Conservation (phyloP, 2,113 vertebrate species). For the Gnathochromis pfefferi region DNA sequence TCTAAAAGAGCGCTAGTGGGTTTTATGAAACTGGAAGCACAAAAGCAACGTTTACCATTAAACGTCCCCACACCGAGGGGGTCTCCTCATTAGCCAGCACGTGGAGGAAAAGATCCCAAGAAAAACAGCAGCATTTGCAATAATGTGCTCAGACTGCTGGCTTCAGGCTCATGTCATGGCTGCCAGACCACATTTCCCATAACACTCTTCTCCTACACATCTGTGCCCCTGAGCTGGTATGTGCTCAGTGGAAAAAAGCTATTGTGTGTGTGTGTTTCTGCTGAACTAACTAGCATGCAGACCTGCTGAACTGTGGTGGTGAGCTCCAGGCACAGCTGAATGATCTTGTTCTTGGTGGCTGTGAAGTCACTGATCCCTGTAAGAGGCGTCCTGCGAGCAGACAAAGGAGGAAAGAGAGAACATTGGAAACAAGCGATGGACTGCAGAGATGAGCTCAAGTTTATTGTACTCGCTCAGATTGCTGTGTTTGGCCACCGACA, state of each 20-base stretch:
- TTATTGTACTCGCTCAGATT: neutral
- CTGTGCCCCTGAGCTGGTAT: slow-evolving; percentile 20
- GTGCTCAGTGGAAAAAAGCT: slow-evolving; percentile 29
- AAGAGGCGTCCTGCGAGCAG: slow-evolving; percentile 82
- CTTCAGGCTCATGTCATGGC: slow-evolving; percentile 28
- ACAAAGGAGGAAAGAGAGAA: slow-evolving; percentile 26
- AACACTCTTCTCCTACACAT: slow-evolving; percentile 34
- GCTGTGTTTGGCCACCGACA: neutral
- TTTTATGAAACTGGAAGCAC: slow-evolving; percentile 55
- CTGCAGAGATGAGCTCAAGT: neutral
- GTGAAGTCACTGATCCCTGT: slow-evolving; percentile 95
- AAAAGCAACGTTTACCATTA: slow-evolving; percentile 36
- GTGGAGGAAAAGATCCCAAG: slow-evolving; percentile 6
- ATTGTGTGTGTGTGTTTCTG: slow-evolving; percentile 19
- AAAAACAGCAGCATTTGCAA: slow-evolving; percentile 42
- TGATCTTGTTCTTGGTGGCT: slow-evolving; percentile 94
- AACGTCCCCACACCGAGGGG: slow-evolving; percentile 26
- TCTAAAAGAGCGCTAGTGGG: slow-evolving; percentile 29
- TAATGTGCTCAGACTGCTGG: slow-evolving; percentile 34
- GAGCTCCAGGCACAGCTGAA: slow-evolving; percentile 94
- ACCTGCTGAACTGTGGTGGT: slow-evolving; percentile 98
- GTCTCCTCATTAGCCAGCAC: slow-evolving; percentile 47
- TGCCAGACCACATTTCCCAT: slow-evolving; percentile 56
- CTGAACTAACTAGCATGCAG: slow-evolving; percentile 46
- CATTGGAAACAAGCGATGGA: neutral